Conservation (phyloP, 2,888 invertebrate genomes). For the Ernsta delagoae region DNA sequence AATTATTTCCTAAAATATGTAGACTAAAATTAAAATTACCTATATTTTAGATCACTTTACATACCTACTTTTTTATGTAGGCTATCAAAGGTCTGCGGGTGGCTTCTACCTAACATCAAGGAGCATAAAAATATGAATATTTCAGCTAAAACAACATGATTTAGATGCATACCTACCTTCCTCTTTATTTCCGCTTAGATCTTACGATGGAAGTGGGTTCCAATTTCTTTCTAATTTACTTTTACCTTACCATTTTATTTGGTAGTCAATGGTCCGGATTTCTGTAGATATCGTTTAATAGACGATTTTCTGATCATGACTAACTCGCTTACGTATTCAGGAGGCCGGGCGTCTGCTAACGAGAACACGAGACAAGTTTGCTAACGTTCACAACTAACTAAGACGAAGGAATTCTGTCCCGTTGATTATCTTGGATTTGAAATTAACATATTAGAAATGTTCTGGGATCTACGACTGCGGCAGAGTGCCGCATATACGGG, state of each 20-base stretch:
- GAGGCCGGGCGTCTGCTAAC: conserved; percentile 74
- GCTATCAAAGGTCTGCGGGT: no score
- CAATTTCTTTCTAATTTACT: not conserved
- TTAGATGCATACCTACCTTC: no score
- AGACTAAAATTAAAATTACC: no score
- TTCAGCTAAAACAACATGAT: no score
- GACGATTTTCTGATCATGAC: conserved; percentile 78
- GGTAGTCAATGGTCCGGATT: conserved; percentile 18
- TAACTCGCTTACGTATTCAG: conserved; percentile 81
- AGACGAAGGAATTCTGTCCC: conserved; percentile 69
- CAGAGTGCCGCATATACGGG: conserved; percentile 45
- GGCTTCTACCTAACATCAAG: no score
- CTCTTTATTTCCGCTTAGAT: no score
- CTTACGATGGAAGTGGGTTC: no score
- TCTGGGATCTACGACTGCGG: conserved; percentile 43
- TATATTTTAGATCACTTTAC: no score
- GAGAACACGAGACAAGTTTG: conserved; percentile 81
- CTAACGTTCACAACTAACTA: conserved; percentile 78
- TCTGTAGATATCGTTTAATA: conserved; percentile 71
- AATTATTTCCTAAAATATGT: no score
- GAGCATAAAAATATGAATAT: no score
- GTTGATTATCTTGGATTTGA: conserved; percentile 78
- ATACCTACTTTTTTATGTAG: no score
- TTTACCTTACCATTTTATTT: not conserved
- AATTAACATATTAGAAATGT: conserved; percentile 77